Percentiles rank a stretch among this genome's conserved stretches.
Evolutionary conservation across 2,113 vertebrate species (phyloP).

Genomic region (Campylorhamphus procurvoides): DNA sequence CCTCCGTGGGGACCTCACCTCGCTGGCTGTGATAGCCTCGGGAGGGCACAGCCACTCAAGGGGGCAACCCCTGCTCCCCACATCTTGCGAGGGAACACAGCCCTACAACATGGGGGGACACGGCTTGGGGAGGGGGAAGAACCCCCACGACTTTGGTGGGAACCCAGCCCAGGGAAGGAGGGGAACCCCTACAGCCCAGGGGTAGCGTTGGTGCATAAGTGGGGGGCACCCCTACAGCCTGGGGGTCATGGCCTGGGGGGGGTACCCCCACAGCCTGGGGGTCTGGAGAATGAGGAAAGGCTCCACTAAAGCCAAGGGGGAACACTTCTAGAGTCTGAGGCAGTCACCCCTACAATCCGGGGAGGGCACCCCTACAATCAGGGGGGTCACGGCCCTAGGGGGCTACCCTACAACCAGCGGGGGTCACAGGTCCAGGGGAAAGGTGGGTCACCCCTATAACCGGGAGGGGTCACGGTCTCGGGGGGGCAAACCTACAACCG

Average conservation of each 20-base stretch:
- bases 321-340: neutral
- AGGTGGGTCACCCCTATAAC: neutral
- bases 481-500: no score
- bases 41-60: neutral
- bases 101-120: neutral
- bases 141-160: fast-evolving
- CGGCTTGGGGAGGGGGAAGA: neutral
- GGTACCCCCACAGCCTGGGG: no score
- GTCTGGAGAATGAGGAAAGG: neutral
- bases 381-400: no score
- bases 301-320: neutral
- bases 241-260: neutral
- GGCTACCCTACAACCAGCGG: neutral
- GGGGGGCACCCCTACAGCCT: neutral
- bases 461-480: neutral
- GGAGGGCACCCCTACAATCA: no score
- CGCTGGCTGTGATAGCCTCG: fast-evolving
- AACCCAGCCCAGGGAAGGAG: neutral
- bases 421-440: neutral
- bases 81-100: neutral
- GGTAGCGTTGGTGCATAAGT: neutral
- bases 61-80: neutral
- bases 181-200: neutral
- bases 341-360: neutral
- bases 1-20: neutral